Percentiles rank a stretch among this genome's conserved stretches.
Evolutionary conservation across 2,113 vertebrate species (phyloP).

Genomic region (Poeciliopsis prolifica): DNA sequence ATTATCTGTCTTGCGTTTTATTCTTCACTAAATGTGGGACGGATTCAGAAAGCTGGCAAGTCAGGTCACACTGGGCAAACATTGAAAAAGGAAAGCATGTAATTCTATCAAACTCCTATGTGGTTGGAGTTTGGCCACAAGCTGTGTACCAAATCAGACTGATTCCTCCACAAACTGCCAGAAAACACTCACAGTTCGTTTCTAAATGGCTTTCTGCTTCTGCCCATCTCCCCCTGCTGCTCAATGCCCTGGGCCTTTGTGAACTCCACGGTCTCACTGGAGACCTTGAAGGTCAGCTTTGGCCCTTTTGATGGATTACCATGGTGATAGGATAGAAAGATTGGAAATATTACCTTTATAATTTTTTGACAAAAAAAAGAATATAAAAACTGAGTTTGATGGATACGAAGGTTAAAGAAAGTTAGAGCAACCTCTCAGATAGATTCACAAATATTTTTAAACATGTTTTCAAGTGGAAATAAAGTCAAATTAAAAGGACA

Average conservation of each 20-base stretch:
- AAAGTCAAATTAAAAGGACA: neutral
- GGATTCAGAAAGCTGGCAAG: neutral
- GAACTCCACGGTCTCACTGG: constrained; percentile 23
- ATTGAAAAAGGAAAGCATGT: neutral
- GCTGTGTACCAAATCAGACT: constrained; percentile 18
- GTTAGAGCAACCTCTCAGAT: neutral
- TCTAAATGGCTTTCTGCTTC: constrained; percentile 39
- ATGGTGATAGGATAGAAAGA: constrained; percentile 38
- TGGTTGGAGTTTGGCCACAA: constrained; percentile 19
- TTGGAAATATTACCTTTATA: constrained; percentile 38
- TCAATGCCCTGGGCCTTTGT: constrained; percentile 25
- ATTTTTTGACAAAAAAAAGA: constrained; percentile 1
- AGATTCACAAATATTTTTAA: neutral
- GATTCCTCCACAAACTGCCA: constrained; percentile 21
- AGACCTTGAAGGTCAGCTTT: constrained; percentile 10
- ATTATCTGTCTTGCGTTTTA: constrained; percentile 1
- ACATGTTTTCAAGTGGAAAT: neutral
- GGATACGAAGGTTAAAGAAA: too few relatives aligned
- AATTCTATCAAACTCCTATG: constrained; percentile 15
- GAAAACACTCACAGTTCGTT: constrained; percentile 20
- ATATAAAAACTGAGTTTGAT: neutral
- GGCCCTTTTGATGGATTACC: constrained; percentile 31
- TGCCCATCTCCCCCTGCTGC: constrained; percentile 30
- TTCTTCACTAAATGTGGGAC: neutral
- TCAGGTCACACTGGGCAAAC: constrained; percentile 20